phyloP scores from a whole-genome alignment of 2,888 invertebrate species.

The Gibbula magus region DNA sequence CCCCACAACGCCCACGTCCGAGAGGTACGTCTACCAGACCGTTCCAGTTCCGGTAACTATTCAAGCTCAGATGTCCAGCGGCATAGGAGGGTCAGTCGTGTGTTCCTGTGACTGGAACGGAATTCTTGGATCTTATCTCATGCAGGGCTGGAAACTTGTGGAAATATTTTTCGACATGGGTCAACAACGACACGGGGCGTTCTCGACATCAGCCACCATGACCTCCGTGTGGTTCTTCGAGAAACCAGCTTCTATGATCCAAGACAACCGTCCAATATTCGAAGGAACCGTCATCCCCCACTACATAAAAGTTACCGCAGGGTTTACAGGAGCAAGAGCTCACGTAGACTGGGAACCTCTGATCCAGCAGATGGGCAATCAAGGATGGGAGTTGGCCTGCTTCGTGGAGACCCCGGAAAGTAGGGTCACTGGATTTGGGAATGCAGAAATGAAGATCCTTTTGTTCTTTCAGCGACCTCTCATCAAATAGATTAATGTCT shows the following conservation, averaged over 20 bases:
- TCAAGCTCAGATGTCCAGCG: slow-evolving; percentile 11
- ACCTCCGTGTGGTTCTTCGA: slow-evolving; percentile 71
- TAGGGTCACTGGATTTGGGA: slow-evolving; percentile 29
- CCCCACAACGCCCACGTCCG: slow-evolving; percentile 50
- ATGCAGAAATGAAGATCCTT: slow-evolving; percentile 44
- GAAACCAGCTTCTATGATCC: slow-evolving; percentile 58
- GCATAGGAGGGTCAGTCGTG: slow-evolving; percentile 39
- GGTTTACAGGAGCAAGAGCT: slow-evolving; percentile 38
- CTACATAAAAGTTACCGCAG: slow-evolving; percentile 51
- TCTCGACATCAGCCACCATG: slow-evolving; percentile 33
- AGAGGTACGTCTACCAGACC: slow-evolving; percentile 62
- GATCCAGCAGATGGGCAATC: slow-evolving; percentile 63
- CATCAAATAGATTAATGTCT: background rate
- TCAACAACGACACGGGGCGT: slow-evolving; percentile 13
- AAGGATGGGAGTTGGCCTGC: slow-evolving; percentile 71
- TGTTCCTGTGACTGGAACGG: slow-evolving; percentile 64
- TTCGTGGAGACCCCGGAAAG: slow-evolving; percentile 58
- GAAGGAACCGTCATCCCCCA: slow-evolving; percentile 67
- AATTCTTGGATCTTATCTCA: slow-evolving; percentile 57
- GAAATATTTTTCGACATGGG: slow-evolving; percentile 66
- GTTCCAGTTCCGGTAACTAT: slow-evolving; percentile 53
- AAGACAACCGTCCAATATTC: slow-evolving; percentile 63
- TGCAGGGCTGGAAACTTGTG: slow-evolving; percentile 67
- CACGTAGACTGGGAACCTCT: slow-evolving; percentile 62
- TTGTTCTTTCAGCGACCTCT: slow-evolving; percentile 56